Evolutionary conservation across 2,888 invertebrate genomes (phyloP).

Genomic region (Ectemnius lituratus): DNA sequence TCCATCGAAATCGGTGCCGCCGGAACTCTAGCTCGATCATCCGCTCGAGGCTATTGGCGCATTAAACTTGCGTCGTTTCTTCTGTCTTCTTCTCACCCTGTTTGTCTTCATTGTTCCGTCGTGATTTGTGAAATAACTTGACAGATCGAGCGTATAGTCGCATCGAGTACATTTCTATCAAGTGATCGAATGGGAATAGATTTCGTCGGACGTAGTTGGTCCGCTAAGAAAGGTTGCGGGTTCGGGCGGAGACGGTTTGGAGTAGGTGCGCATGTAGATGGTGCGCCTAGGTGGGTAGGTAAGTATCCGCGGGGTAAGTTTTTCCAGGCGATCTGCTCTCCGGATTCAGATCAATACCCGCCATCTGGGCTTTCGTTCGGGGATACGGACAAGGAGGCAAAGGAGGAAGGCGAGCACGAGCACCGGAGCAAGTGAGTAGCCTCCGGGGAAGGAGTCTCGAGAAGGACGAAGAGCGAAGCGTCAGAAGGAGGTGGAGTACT

Average conservation of each 20-base stretch:
- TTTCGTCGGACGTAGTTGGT: constrained; percentile 45
- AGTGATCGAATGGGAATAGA: constrained; percentile 55
- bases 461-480: constrained; percentile 35
- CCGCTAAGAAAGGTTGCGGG: constrained; percentile 47
- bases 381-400: constrained; percentile 59
- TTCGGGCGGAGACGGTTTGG: constrained; percentile 52
- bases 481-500: constrained; percentile 63
- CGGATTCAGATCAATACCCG: constrained; percentile 76
- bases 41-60: too few species aligned
- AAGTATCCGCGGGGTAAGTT: constrained; percentile 70
- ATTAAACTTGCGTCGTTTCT: neutral
- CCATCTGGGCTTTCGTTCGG: constrained; percentile 71
- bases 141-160: constrained; percentile 6
- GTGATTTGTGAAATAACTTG: too few species aligned
- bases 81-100: neutral
- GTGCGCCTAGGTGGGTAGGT: constrained; percentile 53
- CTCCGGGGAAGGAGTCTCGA: constrained; percentile 24
- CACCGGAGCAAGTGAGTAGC: constrained; percentile 17
- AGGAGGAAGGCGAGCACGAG: constrained; percentile 31
- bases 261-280: constrained; percentile 48
- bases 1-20: neutral
- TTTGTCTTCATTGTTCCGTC: neutral
- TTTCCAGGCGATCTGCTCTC: constrained; percentile 74
- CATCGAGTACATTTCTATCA: constrained; percentile 31
- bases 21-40: neutral